These are phyloP conservation scores for Nomada goodeniana DNA, from an alignment of 2,888 invertebrate genomes.

Conservation along the genomic window DNA sequence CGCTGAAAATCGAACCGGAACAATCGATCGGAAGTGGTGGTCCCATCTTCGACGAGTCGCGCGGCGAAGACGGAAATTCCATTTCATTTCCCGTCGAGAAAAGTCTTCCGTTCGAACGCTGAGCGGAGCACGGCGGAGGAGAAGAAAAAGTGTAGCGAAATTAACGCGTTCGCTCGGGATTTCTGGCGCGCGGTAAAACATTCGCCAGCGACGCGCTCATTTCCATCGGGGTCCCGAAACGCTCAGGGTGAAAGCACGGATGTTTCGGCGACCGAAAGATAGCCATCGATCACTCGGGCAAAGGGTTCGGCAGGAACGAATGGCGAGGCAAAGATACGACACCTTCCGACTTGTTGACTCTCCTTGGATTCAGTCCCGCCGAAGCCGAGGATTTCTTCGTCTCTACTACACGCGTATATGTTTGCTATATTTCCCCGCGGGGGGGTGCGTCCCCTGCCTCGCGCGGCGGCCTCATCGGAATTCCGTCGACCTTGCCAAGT, in stretches of 20 bases:
- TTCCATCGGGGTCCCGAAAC: slow-evolving; percentile 18
- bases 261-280: slow-evolving; percentile 38
- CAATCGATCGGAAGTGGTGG: slow-evolving; percentile 9
- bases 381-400: slow-evolving; percentile 60
- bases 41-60: not conserved
- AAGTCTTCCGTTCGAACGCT: not conserved
- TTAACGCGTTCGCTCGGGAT: not conserved
- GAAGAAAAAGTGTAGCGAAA: not conserved
- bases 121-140: too few relatives aligned
- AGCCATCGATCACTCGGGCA: slow-evolving; percentile 61
- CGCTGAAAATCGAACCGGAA: not conserved
- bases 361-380: slow-evolving; percentile 55
- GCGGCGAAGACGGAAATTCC: not conserved
- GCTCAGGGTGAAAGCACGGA: slow-evolving; percentile 14
- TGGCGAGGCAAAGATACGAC: slow-evolving; percentile 50
- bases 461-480: slow-evolving; percentile 77
- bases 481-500: slow-evolving; percentile 77
- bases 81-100: not conserved
- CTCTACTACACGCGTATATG: slow-evolving; percentile 25
- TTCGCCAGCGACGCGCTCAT: slow-evolving; percentile 3
- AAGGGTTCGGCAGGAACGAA: not conserved
- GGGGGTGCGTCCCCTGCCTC: too few relatives aligned
- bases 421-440: not conserved
- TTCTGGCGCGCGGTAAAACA: not conserved
- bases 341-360: slow-evolving; percentile 69